Evolutionary conservation across 2,888 invertebrate genomes (phyloP), one percentile per base, ranked within the genome.

Genomic region (Epistrophella euchroma): DNA sequence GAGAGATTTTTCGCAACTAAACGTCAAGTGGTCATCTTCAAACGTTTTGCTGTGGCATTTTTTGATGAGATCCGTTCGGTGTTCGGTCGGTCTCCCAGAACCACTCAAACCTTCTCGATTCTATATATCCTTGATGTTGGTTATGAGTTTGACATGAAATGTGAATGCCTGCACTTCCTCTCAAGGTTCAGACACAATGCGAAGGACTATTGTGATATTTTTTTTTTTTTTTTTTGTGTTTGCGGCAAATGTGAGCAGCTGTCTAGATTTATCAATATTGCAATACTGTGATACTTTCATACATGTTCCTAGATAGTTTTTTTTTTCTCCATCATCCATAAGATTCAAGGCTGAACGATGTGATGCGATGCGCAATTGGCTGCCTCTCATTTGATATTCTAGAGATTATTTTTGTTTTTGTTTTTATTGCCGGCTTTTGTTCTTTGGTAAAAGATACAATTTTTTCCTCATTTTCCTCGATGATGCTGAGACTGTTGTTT

Each of bases 321-420:
- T 37, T 28, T 45, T 45, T 25, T 15, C n/a, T 25, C 25, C 32
- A 32, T 32, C 25, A 28, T 25, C 7, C 13, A 60, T 43, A n/a
- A 58, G n/a, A 50, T 60, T 52, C 60, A 37, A 70, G 74, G 80
- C 52, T 74, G 52, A 25, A 50, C 22, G 37, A 37, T 52, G 58
- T 5, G 50, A 68, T 52, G 58, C 11, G 50, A 68, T 68, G 68
- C 68, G 60, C 74, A 68, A 74, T 74, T 74, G 68, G 60, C 68
- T 45, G 68, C 17, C 17, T 70, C 60, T 74, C 80, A 80, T 80
- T 80, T 62, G 17, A 80, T 80, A 80, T 74, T 80, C 68, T 52
- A 17, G 68, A 52, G 28, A 32, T 56, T 56, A 13, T 43, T 43
- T 60, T 32, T 58, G 15, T 25, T 60, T 47, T 73, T 35, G 9